Conservation (phyloP, 2,888 invertebrate genomes). For the Apodemia duryi region DNA sequence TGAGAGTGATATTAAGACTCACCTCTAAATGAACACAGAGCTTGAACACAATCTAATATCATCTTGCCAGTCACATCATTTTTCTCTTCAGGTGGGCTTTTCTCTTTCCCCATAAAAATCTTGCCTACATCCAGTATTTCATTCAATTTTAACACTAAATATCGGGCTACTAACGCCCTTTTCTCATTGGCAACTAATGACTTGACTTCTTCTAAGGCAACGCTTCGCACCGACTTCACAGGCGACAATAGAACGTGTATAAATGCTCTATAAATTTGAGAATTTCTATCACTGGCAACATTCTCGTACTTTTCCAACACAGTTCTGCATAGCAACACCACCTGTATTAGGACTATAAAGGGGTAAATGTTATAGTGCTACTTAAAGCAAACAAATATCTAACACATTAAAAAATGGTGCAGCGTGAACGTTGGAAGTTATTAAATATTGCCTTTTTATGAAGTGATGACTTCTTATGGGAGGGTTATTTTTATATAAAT, state of each 20-base stretch:
- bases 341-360: constrained; percentile 80
- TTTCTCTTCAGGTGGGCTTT: constrained; percentile 57
- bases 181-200: constrained; percentile 80
- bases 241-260: constrained; percentile 83
- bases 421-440: too few species aligned
- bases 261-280: constrained; percentile 85
- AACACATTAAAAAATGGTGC: background rate
- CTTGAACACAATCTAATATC: constrained; percentile 74
- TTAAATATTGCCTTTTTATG: too few species aligned
- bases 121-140: constrained; percentile 83
- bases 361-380: constrained; percentile 59
- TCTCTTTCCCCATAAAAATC: constrained; percentile 55
- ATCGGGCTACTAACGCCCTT: constrained; percentile 81
- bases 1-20: constrained; percentile 26
- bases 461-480: too few species aligned
- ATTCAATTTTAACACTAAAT: constrained; percentile 83
- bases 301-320: constrained; percentile 84
- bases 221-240: constrained; percentile 80
- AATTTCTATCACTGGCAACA: constrained; percentile 82
- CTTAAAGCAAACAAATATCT: constrained; percentile 28
- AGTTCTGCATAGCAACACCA: constrained; percentile 86
- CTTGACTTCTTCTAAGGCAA: constrained; percentile 80
- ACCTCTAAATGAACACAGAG: constrained; percentile 74
- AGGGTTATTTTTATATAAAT: too few species aligned
- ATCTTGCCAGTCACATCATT: constrained; percentile 76